Conservation (phyloP, 2,113 vertebrate species). For the Syngnathus floridae region DNA sequence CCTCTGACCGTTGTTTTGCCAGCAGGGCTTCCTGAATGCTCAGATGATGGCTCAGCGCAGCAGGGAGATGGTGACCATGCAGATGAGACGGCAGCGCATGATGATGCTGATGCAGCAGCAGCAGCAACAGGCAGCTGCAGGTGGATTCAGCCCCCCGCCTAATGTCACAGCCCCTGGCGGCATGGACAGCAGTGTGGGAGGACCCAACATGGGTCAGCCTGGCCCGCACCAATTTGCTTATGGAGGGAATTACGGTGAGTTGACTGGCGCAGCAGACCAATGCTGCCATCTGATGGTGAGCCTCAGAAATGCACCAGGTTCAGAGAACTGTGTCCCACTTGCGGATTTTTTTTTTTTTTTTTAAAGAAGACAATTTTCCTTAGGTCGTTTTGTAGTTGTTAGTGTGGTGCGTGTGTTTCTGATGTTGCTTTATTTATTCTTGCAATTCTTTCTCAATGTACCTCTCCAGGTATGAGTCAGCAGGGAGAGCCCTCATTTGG, state of each 20-base stretch:
- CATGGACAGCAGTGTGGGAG: constrained; percentile 84
- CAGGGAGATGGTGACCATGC: constrained; percentile 85
- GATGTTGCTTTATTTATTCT: too few species aligned
- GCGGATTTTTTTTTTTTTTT: too few species aligned
- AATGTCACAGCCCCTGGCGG: constrained; percentile 89
- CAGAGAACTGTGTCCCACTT: neutral
- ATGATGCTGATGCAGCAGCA: constrained; percentile 91
- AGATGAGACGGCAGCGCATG: constrained; percentile 90
- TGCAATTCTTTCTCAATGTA: neutral
- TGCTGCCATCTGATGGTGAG: constrained; percentile 50
- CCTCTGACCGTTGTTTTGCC: constrained; percentile 14
- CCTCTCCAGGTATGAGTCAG: constrained; percentile 80
- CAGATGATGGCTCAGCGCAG: constrained; percentile 96
- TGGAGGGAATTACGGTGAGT: constrained; percentile 84
- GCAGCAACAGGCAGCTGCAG: constrained; percentile 66
- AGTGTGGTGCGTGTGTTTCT: too few species aligned
- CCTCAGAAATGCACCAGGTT: constrained; percentile 8
- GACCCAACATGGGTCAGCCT: constrained; percentile 80
- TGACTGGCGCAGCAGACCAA: constrained; percentile 1
- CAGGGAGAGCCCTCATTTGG: constrained; percentile 85
- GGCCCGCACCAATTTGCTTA: constrained; percentile 89
- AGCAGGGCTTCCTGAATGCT: constrained; percentile 90
- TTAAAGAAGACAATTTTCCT: too few species aligned
- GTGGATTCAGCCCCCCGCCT: constrained; percentile 90
- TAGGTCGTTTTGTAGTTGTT: too few species aligned